Evolutionary conservation across 2,888 invertebrate genomes (phyloP).

Genomic region (Cenopis cana): DNA sequence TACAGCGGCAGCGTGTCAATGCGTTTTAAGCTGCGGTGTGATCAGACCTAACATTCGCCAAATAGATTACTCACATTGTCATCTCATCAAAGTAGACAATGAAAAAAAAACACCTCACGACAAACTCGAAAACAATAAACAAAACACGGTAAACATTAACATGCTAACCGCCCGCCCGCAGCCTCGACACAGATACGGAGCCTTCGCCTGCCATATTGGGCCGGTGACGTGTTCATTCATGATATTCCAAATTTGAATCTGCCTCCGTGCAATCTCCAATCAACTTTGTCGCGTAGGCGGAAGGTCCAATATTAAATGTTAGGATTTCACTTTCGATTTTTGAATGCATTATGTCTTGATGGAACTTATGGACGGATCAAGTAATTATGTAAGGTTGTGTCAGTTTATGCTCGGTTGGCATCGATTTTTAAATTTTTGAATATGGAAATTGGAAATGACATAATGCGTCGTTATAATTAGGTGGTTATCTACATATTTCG

Average conservation of each 20-base stretch:
- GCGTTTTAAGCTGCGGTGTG: too few relatives aligned
- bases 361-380: conserved; percentile 25
- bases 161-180: conserved; percentile 43
- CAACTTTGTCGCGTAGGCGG: conserved; percentile 46
- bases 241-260: conserved; percentile 42
- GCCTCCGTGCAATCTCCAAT: conserved; percentile 32
- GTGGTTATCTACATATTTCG: not conserved
- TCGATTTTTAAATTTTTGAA: conserved; percentile 6
- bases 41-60: too few relatives aligned
- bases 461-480: conserved; percentile 2
- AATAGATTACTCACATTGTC: too few relatives aligned
- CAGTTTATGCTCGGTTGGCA: not conserved
- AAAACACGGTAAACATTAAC: conserved; percentile 42
- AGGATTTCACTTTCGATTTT: conserved; percentile 34
- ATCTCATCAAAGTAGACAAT: not conserved
- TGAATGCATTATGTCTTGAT: conserved; percentile 18
- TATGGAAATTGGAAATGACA: conserved; percentile 7
- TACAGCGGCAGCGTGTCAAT: too few relatives aligned
- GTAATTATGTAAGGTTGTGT: conserved; percentile 26
- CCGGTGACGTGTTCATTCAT: conserved; percentile 40
- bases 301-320: conserved; percentile 44
- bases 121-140: conserved; percentile 44
- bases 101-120: conserved; percentile 20
- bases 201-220: conserved; percentile 54
- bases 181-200: conserved; percentile 63